A percentile compares a stretch with the other conserved stretches of the same genome.
Evolutionary conservation across 1,140 invertebrate genomes (phyloP).

Genomic region (Riptortus pedestris): DNA sequence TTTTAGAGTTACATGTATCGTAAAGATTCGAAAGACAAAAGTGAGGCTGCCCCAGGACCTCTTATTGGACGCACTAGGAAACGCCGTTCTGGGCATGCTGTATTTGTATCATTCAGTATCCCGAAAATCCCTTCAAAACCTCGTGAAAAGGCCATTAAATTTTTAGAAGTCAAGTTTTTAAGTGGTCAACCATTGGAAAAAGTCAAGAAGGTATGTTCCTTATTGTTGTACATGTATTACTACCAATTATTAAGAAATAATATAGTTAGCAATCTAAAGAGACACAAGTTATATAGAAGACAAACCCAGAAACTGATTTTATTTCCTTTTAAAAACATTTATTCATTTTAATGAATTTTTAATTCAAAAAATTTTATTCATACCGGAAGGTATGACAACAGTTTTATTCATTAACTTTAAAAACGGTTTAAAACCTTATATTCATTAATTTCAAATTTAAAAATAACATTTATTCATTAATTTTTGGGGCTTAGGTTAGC

Average conservation of each 20-base stretch:
- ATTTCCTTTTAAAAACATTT: too few species aligned
- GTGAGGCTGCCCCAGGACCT: constrained; percentile 34
- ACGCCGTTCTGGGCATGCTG: constrained; percentile 44
- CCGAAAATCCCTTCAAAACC: constrained; percentile 44
- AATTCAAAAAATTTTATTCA: too few species aligned
- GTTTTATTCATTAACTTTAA: too few species aligned
- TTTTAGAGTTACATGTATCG: constrained; percentile 36
- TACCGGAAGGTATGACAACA: too few species aligned
- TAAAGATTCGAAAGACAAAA: constrained; percentile 34
- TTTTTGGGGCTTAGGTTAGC: too few species aligned
- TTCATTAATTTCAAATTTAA: too few species aligned
- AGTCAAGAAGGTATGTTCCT: constrained; percentile 39
- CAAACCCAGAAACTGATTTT: too few species aligned
- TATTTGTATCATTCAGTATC: constrained; percentile 45
- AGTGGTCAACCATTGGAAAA: constrained; percentile 39
- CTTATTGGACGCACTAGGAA: constrained; percentile 45
- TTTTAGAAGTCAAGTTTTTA: constrained; percentile 40
- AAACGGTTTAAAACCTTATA: too few species aligned
- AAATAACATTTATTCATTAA: too few species aligned
- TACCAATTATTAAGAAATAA: background rate
- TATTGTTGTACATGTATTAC: background rate
- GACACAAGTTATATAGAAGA: too few species aligned
- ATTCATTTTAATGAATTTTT: too few species aligned
- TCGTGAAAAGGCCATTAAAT: constrained; percentile 40
- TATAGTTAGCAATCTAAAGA: too few species aligned